Evolutionary conservation across 2,888 invertebrate genomes (phyloP).

Genomic region (Hololepta plana): DNA sequence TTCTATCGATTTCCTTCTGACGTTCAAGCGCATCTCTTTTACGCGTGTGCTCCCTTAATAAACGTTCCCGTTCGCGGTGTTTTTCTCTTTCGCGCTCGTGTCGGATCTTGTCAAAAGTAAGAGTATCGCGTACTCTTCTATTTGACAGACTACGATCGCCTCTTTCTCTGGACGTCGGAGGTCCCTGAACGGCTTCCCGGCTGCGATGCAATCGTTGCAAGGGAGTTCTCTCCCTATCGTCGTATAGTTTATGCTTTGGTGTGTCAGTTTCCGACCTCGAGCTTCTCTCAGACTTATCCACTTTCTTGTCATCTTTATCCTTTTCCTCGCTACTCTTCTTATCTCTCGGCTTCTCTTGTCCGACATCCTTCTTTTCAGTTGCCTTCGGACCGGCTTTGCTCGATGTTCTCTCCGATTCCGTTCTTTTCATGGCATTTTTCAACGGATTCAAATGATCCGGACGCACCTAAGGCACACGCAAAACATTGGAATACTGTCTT

Average conservation of each 20-base stretch:
- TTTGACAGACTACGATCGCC: constrained; percentile 9
- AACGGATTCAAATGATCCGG: constrained; percentile 22
- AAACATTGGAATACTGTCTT: constrained; percentile 3
- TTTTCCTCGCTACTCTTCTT: constrained; percentile 10
- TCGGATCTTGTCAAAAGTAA: constrained; percentile 69
- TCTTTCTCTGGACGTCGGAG: constrained; percentile 10
- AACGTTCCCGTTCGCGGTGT: constrained; percentile 58
- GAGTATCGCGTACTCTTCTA: constrained; percentile 33
- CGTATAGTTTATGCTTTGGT: neutral
- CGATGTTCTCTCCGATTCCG: neutral
- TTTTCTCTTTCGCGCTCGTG: constrained; percentile 58
- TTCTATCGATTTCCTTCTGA: constrained; percentile 61
- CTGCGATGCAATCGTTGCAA: constrained; percentile 5
- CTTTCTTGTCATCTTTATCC: constrained; percentile 11
- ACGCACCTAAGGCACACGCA: constrained; percentile 16
- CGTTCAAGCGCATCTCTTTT: constrained; percentile 61
- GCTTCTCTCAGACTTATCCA: constrained; percentile 4
- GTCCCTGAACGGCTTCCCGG: constrained; percentile 6
- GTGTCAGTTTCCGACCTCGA: constrained; percentile 7
- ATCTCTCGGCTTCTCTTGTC: constrained; percentile 13
- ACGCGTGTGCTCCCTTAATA: constrained; percentile 63
- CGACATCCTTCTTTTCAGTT: constrained; percentile 10
- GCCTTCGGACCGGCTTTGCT: constrained; percentile 5
- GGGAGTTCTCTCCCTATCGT: constrained; percentile 7
- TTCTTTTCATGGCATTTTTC: constrained; percentile 1